Evolutionary conservation across 2,113 vertebrate species (phyloP), one percentile per base, ranked within the genome.

Genomic region (Ceyx margarethae): DNA sequence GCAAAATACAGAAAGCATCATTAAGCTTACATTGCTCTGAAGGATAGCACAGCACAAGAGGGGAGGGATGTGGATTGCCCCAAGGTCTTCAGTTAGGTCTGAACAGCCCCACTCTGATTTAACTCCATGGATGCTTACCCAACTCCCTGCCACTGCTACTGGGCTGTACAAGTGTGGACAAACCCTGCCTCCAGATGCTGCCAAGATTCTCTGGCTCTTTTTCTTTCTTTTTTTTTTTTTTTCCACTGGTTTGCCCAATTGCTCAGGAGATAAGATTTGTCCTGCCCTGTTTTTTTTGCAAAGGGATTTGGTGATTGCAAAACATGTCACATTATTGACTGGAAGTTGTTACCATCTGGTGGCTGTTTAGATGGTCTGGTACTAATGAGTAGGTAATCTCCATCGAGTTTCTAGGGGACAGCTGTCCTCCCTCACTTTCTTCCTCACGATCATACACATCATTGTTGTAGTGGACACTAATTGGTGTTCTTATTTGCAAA

Each of bases 291-390:
- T 92, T 51, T 76, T 92, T 51, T 87, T 87, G 78, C 75, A 45
- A 67, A 96, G 89, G 78, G 94, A 96, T 93, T 93, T 93, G 91
- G 72, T 45, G 87, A 71, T 96, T 96, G 91, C 92, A 91, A 94
- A 95, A 96, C 35, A 16, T 75, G 89, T 87, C 84, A 25, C 56
- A 51, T 62, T 87, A 91, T 60, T 87, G 94, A 91, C 87, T 94
- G 89, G 91, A 95, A 64, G 95, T 87, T 92, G 92, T 93, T 94
- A 74, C 81, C 89, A 83, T 93, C 91, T 94, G 91, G 79, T 94
- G 93, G 91, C 72, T 91, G 74, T 85, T 90, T 80, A 4, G 3
- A 80, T 91, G 96, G 56, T 61, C 79, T 89, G 81, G 82, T 74
- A 67, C 87, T 87, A 92, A 87, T 74, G 65, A 96, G 87, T 58